Base-by-base conservation (phyloP, 1,140 invertebrate species). In the Drosophila hydei region DNA sequence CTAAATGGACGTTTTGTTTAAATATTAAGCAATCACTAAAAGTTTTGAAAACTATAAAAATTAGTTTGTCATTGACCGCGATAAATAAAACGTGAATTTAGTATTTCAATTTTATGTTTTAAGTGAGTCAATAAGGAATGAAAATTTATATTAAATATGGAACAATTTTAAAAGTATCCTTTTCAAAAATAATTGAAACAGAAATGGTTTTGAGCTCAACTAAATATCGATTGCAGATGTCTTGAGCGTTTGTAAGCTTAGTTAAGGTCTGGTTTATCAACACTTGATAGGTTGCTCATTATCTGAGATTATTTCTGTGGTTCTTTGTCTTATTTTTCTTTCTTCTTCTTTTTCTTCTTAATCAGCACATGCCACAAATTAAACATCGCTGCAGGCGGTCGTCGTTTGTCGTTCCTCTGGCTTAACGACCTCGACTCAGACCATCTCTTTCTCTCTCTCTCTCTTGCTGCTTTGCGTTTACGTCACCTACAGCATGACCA, bases 361-460 rank as follows among this genome's bases (percentile, higher is more conserved):
- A 45, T 45, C 16, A 43, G 14, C 40, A 43, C 40, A 43, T 18
- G 40, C 40, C 42, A 45, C 16, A 45, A 45, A 45, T 45, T 21
- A 21, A 21, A 21, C 21, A 45, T 19, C 9, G 43, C 43, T 11
- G 11, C 18, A 9, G 43, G 43, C 43, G 43, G 43, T 21, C 43
- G 19, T 19, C 11, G 16, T 0, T 45, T 8, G 18, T 9, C 18
- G 43, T 19, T 45, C 12, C 2, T 21, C 43, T 21, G 18, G 18
- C 18, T 6, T 74, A 62, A 78, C 58, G 64, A 70, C 63, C 69
- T 62, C 55, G 27, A 42, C 40, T 54, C 52, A 61, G 40, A 11
- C 52, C 9, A 33, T 27, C 25, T 27, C 25, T 6, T 7, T 6
- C 33, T 38, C 45, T 52, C 27, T 16, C 27, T 6, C 16, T n/a